Conservation (phyloP, 2,888 invertebrate genomes). For the Bugulina stolonifera region DNA sequence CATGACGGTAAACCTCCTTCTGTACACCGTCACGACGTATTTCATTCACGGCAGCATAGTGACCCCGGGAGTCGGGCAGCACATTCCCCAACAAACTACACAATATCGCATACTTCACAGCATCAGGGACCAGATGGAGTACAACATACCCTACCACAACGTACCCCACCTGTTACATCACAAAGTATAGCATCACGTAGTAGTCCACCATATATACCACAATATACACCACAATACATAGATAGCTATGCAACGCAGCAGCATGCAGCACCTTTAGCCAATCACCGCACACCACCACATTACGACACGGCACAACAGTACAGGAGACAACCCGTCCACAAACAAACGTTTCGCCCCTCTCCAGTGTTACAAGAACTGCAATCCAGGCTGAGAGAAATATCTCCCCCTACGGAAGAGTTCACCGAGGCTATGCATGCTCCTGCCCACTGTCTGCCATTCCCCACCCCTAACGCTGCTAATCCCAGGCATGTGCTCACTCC, state of each 20-base stretch:
- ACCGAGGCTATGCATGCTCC: too few relatives aligned
- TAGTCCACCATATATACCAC: too few relatives aligned
- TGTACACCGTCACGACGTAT: background rate
- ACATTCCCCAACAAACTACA: background rate
- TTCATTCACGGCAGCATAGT: too few relatives aligned
- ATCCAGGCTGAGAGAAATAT: too few relatives aligned
- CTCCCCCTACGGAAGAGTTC: too few relatives aligned
- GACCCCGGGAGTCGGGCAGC: too few relatives aligned
- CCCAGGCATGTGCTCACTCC: background rate
- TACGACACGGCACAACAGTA: background rate
- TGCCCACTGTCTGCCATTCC: too few relatives aligned
- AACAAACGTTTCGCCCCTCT: background rate
- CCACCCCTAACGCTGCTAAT: too few relatives aligned
- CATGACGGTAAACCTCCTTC: background rate
- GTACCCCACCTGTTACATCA: background rate
- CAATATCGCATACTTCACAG: background rate
- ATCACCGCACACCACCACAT: background rate
- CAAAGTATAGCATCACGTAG: background rate
- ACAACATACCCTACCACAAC: background rate
- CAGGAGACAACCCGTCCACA: background rate
- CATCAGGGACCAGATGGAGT: background rate
- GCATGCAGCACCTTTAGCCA: background rate
- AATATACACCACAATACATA: too few relatives aligned
- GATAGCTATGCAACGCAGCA: too few relatives aligned
- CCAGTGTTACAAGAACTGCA: too few relatives aligned